phyloP scores from a whole-genome alignment of 2,888 invertebrate genomes.

The Sarcophaga variegata region DNA sequence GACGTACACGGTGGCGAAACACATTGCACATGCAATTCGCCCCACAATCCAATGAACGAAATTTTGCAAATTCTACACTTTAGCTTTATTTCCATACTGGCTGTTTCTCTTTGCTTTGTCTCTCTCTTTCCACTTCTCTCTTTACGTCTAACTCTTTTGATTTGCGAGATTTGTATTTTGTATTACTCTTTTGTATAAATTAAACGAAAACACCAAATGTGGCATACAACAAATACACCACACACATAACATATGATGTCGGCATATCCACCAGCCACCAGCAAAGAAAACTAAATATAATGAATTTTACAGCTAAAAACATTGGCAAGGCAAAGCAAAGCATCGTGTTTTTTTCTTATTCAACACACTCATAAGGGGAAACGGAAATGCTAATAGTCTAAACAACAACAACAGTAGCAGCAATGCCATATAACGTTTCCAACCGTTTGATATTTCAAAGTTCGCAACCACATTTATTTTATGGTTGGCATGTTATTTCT shows the following conservation, averaged over 20 bases:
- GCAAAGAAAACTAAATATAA: not conserved
- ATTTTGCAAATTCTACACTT: constrained; percentile 30
- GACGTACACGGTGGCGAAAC: not conserved
- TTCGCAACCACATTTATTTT: constrained; percentile 48
- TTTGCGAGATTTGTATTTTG: too few relatives aligned
- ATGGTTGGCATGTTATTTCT: constrained; percentile 8
- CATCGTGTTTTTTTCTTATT: constrained; percentile 32
- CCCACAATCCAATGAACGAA: constrained; percentile 2
- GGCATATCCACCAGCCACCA: not conserved
- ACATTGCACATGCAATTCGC: not conserved
- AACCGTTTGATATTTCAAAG: constrained; percentile 54
- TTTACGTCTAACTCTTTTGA: too few relatives aligned
- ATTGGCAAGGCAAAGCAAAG: constrained; percentile 12
- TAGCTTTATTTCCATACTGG: not conserved
- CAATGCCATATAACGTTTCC: not conserved
- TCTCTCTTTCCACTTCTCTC: too few relatives aligned
- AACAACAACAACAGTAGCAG: constrained; percentile 14
- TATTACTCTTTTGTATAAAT: not conserved
- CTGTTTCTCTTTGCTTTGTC: not conserved
- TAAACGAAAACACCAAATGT: constrained; percentile 13
- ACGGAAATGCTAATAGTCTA: constrained; percentile 65
- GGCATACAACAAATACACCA: constrained; percentile 17
- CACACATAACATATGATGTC: not conserved
- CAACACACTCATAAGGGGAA: constrained; percentile 44
- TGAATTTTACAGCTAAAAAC: not conserved